Percentiles rank a stretch among this genome's conserved stretches.
phyloP scores from a whole-genome alignment of 2,797 vertebrate genomes.

The Falco peregrinus region DNA sequence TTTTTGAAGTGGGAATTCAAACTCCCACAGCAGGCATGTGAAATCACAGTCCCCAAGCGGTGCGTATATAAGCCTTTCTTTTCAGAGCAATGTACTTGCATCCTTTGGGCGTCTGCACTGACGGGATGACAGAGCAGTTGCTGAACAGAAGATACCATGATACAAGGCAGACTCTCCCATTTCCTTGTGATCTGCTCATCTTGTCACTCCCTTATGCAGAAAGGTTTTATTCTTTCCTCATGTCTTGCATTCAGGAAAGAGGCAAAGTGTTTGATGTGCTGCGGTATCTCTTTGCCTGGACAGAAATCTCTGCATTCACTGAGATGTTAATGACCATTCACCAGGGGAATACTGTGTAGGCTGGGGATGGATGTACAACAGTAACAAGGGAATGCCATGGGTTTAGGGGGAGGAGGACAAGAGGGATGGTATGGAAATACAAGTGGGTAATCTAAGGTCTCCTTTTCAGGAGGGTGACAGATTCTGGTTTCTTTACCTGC shows the following conservation, averaged over 20 bases:
- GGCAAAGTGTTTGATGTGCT: not conserved
- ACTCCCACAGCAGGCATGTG: not conserved
- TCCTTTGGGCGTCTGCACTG: not conserved
- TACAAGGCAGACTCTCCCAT: not conserved
- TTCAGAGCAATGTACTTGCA: not conserved
- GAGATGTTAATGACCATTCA: not conserved
- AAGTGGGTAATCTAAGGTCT: not conserved
- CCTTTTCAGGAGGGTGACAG: not conserved
- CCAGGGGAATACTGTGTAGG: not conserved
- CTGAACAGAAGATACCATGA: not conserved
- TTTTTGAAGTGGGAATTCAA: not conserved
- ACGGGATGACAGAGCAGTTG: not conserved
- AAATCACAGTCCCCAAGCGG: not conserved
- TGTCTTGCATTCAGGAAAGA: not conserved
- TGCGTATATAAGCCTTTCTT: not conserved
- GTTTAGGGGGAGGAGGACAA: not conserved
- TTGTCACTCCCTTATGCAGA: not conserved
- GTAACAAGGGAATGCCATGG: not conserved
- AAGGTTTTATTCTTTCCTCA: not conserved
- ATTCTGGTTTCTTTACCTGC: not conserved
- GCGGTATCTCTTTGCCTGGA: accelerated
- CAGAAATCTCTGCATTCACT: not conserved
- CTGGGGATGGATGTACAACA: not conserved
- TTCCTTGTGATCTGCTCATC: not conserved
- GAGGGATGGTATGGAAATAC: not conserved